phyloP scores from a whole-genome alignment of 2,888 invertebrate genomes.

The Perizoma flavofasciatum region DNA sequence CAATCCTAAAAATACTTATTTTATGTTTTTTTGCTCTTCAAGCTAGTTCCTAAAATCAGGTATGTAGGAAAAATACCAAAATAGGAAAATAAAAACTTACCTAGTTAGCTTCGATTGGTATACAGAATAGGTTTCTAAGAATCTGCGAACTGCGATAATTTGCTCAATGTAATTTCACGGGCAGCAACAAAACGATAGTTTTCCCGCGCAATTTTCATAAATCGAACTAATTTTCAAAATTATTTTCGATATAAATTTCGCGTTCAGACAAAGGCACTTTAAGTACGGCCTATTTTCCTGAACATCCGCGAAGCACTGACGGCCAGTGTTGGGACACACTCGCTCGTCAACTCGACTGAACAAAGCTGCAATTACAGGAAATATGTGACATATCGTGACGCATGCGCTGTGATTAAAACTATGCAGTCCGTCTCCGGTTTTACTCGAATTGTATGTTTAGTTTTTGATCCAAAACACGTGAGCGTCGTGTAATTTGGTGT shows the following conservation, averaged over 20 bases:
- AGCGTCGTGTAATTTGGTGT: slow-evolving; percentile 2
- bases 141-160: slow-evolving; percentile 22
- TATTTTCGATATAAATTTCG: slow-evolving; percentile 47
- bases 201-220: slow-evolving; percentile 33
- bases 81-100: slow-evolving; percentile 14
- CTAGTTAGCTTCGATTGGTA: slow-evolving; percentile 13
- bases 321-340: slow-evolving; percentile 42
- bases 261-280: slow-evolving; percentile 52
- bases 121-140: slow-evolving; percentile 10
- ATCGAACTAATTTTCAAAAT: slow-evolving; percentile 33
- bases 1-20: no score
- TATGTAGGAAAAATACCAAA: no score
- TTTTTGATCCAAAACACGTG: slow-evolving; percentile 17
- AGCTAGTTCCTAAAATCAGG: no score
- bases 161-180: slow-evolving; percentile 23
- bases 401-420: slow-evolving; percentile 41
- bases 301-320: slow-evolving; percentile 63
- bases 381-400: slow-evolving; percentile 49
- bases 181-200: slow-evolving; percentile 26
- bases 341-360: slow-evolving; percentile 39
- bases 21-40: no score
- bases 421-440: slow-evolving; percentile 37
- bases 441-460: slow-evolving; percentile 38
- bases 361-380: slow-evolving; percentile 51
- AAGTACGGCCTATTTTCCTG: slow-evolving; percentile 70